Evolutionary conservation across 2,888 invertebrate species (phyloP).

Genomic region (Hypercompe scribonia): DNA sequence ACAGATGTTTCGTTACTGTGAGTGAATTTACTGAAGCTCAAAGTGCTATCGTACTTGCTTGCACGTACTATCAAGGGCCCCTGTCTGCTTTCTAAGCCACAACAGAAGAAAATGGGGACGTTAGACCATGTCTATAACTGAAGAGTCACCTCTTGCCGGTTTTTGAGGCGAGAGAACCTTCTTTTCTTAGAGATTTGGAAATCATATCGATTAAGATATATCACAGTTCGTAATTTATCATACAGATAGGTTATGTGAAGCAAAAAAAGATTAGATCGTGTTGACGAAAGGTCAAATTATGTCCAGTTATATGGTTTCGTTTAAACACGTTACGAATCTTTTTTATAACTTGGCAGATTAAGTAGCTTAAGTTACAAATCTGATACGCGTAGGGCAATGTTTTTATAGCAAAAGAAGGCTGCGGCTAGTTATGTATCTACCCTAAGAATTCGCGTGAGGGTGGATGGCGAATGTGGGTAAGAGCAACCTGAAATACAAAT

Average conservation of each 20-base stretch:
- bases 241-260: neutral
- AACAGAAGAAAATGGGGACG: no score
- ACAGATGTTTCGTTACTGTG: no score
- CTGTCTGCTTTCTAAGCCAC: no score
- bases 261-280: neutral
- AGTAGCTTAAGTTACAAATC: neutral
- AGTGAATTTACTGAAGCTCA: no score
- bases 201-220: neutral
- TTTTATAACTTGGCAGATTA: neutral
- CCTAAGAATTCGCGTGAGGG: neutral
- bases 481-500: neutral
- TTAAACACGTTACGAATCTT: neutral
- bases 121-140: no score
- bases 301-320: neutral
- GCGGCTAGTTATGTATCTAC: neutral
- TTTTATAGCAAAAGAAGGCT: neutral
- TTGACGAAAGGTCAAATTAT: neutral
- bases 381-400: neutral
- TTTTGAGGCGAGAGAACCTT: neutral
- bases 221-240: neutral
- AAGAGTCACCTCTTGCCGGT: neutral
- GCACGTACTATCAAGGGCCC: no score
- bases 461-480: neutral
- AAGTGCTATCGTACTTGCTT: no score
- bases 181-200: neutral